phyloP scores from a whole-genome alignment of 2,888 invertebrate genomes.

The Callinectes sapidus region DNA sequence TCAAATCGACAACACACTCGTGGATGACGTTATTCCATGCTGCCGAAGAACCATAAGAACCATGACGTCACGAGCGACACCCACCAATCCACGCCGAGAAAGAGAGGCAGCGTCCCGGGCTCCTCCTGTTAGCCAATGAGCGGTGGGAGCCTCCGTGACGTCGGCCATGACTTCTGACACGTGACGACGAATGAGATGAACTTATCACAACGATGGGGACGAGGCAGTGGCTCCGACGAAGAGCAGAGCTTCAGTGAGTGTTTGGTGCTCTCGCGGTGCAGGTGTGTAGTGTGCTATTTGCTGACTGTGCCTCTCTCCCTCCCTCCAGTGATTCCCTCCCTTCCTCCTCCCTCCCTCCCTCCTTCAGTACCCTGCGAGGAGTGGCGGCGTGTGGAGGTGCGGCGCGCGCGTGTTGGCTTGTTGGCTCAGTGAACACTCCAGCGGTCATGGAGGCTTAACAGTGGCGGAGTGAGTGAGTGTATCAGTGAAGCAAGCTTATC shows the following conservation, averaged over 20 bases:
- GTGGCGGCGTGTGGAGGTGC: neutral
- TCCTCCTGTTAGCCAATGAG: neutral
- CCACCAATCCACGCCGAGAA: neutral
- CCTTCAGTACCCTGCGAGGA: neutral
- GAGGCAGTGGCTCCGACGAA: too few relatives aligned
- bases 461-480: neutral
- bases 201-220: neutral
- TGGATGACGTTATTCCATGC: neutral
- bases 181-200: slow-evolving; percentile 26
- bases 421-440: slow-evolving; percentile 9
- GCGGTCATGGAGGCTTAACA: neutral
- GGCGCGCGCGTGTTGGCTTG: neutral
- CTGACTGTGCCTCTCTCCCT: neutral
- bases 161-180: slow-evolving; percentile 3
- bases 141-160: neutral
- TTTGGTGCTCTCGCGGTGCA: neutral
- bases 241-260: slow-evolving; percentile 8
- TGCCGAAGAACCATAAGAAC: neutral
- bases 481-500: neutral
- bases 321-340: neutral
- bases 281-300: neutral
- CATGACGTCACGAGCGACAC: neutral
- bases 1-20: neutral
- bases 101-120: neutral
- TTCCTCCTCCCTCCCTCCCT: slow-evolving; percentile 7